Base-by-base conservation (phyloP, 1,140 invertebrate genomes). In the Macrostomum lignano region DNA sequence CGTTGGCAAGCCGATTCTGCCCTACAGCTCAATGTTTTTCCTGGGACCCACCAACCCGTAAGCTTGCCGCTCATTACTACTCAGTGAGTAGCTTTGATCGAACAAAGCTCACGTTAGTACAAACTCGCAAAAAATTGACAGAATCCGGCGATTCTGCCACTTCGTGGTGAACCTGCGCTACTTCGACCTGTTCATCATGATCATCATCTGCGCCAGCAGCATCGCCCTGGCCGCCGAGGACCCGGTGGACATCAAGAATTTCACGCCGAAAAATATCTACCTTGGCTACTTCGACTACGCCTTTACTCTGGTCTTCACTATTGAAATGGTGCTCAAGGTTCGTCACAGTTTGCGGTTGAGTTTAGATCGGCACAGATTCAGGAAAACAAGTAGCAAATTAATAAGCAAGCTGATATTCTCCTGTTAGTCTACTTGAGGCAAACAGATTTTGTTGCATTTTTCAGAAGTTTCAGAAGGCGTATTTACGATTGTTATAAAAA, bases 21-120 rank as follows among this genome's bases (percentile, higher is more conserved):
- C 88, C 64, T 96, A 94, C 65, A 88, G 82, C 62, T 94, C 84
- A 55, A 91, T 98, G 82, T 98, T 96, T 67, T 76, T 96, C 66
- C 71, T 96, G 50, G 82, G 82, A 49, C 75, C 82, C 44, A 88
- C 79, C 41, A 98, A 98, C 69, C 76, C 78, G 79, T 91, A 68
- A 74, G 71, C 28, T n/a, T 35, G 24, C 15, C 15, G 28, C 20
- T 14, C 20, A 9, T n/a, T 9, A 24, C 9, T 24, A 24, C 23
- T 24, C 13, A 24, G 10, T 24, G 23, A 7, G 10, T 33, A 33
- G 6, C 31, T 7, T 14, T 21, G 7, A 10, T 7, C 7, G 14
- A 33, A 14, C n/a, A 21, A 23, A 21, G 31, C 10, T 33, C 7
- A 24, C 36, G 10, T 33, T 35, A 11, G 17, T 34, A 7, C 13